Evolutionary conservation across 2,113 vertebrate genomes (phyloP).

Genomic region (Syngnathus floridae): DNA sequence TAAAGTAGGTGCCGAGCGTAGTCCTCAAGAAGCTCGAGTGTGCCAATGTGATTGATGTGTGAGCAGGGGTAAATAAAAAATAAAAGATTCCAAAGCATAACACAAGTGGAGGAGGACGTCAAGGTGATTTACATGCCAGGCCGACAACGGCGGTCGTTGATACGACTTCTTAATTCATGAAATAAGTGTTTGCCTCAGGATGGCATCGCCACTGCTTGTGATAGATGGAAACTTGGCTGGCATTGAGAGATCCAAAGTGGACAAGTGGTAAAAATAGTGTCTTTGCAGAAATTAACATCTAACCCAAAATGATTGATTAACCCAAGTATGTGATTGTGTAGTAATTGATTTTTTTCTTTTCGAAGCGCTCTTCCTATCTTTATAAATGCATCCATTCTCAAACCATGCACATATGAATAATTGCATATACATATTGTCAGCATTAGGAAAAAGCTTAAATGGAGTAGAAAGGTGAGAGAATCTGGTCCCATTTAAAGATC

Average conservation of each 20-base stretch:
- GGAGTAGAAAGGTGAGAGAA: slow-evolving; percentile 28
- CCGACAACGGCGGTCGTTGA: slow-evolving; percentile 26
- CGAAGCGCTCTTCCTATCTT: not conserved
- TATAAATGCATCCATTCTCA: too few species aligned
- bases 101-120: slow-evolving; percentile 36
- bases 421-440: slow-evolving; percentile 24
- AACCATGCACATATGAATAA: slow-evolving; percentile 1
- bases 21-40: slow-evolving; percentile 27
- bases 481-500: slow-evolving; percentile 32
- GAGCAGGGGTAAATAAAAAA: slow-evolving; percentile 14
- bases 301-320: not conserved
- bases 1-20: slow-evolving; percentile 40
- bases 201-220: slow-evolving; percentile 20
- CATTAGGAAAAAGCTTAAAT: slow-evolving; percentile 16
- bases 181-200: slow-evolving; percentile 41
- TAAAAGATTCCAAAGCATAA: slow-evolving; percentile 39
- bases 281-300: not conserved
- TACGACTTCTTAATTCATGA: slow-evolving; percentile 44
- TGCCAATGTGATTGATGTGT: slow-evolving; percentile 59
- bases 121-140: slow-evolving; percentile 48
- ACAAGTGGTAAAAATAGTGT: not conserved
- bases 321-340: not conserved
- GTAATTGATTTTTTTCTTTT: too few species aligned
- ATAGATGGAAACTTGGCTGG: slow-evolving; percentile 30
- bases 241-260: not conserved